phyloP scores from a whole-genome alignment of 35 echinoderm and acorn worm species.

The Eucidaris tribuloides region DNA sequence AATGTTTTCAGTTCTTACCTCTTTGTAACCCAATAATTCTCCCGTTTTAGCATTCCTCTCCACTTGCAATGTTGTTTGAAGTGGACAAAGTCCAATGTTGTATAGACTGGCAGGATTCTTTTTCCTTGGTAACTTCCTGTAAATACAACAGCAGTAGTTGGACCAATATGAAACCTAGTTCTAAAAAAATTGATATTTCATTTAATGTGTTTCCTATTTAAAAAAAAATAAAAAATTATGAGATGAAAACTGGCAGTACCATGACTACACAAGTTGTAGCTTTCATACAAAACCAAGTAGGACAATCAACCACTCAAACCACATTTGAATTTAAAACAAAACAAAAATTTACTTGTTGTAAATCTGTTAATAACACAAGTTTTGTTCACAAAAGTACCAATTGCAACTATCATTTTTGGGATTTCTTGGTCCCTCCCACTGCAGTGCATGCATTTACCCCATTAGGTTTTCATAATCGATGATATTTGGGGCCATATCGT shows the following conservation, averaged over 20 bases:
- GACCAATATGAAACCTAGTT: too few species aligned
- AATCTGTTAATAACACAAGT: neutral
- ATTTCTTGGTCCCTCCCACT: too few species aligned
- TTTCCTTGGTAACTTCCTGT: conserved; percentile 58
- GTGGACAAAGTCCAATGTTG: conserved; percentile 42
- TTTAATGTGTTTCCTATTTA: too few species aligned
- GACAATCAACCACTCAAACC: neutral
- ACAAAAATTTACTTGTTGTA: neutral
- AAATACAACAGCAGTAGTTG: too few species aligned
- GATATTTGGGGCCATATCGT: too few species aligned
- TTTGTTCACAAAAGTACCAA: neutral
- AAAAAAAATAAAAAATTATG: too few species aligned
- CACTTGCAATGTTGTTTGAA: conserved; percentile 75
- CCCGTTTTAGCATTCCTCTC: conserved; percentile 84
- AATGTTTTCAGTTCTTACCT: conserved; percentile 45
- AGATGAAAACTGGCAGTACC: too few species aligned
- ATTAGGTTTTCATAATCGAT: too few species aligned
- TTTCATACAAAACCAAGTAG: too few species aligned
- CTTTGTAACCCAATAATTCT: conserved; percentile 81
- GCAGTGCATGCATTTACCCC: too few species aligned
- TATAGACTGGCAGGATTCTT: conserved; percentile 57
- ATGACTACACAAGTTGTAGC: too few species aligned
- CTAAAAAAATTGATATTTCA: too few species aligned
- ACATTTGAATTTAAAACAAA: neutral
- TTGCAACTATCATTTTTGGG: neutral